phyloP scores from a whole-genome alignment of 1,140 invertebrate species.

The Neotoxoptera formosana region DNA sequence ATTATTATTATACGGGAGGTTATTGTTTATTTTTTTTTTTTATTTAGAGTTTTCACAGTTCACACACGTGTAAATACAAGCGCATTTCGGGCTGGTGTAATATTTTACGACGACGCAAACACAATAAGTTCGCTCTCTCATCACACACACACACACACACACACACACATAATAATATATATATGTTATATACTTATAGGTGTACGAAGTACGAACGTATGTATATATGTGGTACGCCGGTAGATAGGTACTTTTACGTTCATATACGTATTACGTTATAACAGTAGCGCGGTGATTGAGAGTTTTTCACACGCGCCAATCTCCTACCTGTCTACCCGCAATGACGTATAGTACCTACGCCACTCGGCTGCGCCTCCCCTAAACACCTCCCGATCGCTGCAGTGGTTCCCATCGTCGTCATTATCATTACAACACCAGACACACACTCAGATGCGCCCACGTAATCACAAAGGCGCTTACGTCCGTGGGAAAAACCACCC shows the following conservation, averaged over 20 bases:
- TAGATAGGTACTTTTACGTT: background rate
- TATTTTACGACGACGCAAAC: constrained; percentile 1
- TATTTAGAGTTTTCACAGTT: background rate
- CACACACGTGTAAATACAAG: background rate
- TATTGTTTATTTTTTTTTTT: constrained; percentile 22
- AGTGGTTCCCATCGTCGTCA: background rate
- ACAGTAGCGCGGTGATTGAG: constrained; percentile 27
- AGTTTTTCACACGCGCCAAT: constrained; percentile 47
- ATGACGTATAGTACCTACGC: background rate
- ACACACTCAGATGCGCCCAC: background rate
- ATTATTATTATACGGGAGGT: background rate
- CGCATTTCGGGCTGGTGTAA: background rate
- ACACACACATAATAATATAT: background rate
- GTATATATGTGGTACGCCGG: background rate
- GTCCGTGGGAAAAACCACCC: constrained; percentile 28
- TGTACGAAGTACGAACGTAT: background rate
- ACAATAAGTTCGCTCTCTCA: background rate
- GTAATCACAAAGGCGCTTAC: background rate
- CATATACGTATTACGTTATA: background rate
- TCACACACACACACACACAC: background rate
- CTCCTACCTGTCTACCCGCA: background rate
- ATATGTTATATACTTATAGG: background rate
- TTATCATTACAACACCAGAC: constrained; percentile 4
- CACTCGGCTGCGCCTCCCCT: background rate
- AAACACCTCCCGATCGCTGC: background rate